These are phyloP conservation scores for Drosophila miranda DNA, from an alignment of 1,140 invertebrate genomes.

Conservation along the genomic window DNA sequence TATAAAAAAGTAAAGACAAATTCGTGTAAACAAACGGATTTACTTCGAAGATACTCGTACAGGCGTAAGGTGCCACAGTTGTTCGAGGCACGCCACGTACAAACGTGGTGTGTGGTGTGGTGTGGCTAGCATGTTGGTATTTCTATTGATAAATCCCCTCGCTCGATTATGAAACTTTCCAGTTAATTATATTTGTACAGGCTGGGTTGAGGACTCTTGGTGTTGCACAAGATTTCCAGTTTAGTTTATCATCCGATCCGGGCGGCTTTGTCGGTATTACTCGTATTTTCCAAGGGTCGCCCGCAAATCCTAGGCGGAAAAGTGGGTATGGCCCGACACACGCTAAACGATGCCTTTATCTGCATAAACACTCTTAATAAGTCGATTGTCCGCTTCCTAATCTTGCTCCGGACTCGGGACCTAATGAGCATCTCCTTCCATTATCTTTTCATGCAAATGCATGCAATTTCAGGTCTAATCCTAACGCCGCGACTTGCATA, in stretches of 20 bases:
- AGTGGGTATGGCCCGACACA: slow-evolving; percentile 79
- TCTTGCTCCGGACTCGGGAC: slow-evolving; percentile 37
- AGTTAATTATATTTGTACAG: slow-evolving; percentile 55
- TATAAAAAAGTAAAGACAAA: slow-evolving; percentile 55
- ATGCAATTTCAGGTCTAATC: slow-evolving; percentile 64
- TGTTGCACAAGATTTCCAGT: slow-evolving; percentile 45
- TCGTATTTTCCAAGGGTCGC: slow-evolving; percentile 64
- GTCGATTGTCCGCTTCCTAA: slow-evolving; percentile 69
- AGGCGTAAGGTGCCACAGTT: slow-evolving; percentile 42
- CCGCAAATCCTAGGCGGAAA: slow-evolving; percentile 65
- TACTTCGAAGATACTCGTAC: slow-evolving; percentile 3
- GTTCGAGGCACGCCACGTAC: slow-evolving; percentile 8
- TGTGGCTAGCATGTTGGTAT: slow-evolving; percentile 54
- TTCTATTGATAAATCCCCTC: slow-evolving; percentile 42
- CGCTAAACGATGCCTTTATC: slow-evolving; percentile 81
- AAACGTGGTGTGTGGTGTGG: slow-evolving; percentile 50
- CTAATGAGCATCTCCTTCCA: slow-evolving; percentile 56
- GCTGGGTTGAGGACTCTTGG: slow-evolving; percentile 15
- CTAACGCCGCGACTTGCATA: slow-evolving; percentile 70
- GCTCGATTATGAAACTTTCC: slow-evolving; percentile 57
- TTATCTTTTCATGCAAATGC: slow-evolving; percentile 53
- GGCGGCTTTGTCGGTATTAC: slow-evolving; percentile 28
- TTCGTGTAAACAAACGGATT: slow-evolving; percentile 60
- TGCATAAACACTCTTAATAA: slow-evolving; percentile 80
- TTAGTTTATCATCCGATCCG: slow-evolving; percentile 30